phyloP scores from a whole-genome alignment of 2,797 vertebrate genomes.

The Chanos chanos region DNA sequence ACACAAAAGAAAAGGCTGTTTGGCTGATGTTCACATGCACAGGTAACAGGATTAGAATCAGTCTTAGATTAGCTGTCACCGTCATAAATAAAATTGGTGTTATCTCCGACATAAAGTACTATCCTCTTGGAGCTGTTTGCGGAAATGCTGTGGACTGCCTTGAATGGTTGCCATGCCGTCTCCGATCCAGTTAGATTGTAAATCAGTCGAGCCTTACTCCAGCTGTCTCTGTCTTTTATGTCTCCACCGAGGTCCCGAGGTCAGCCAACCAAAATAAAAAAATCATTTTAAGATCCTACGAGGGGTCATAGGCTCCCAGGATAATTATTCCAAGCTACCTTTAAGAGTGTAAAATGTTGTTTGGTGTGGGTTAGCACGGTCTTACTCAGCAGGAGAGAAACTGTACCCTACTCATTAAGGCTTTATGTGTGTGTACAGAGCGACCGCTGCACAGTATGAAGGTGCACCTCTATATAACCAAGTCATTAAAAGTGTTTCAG shows the following conservation, averaged over 20 bases:
- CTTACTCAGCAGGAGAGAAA: slow-evolving; percentile 25
- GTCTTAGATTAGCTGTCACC: too few relatives aligned
- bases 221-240: not conserved
- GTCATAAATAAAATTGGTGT: too few relatives aligned
- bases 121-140: too few relatives aligned
- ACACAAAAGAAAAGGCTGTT: too few relatives aligned
- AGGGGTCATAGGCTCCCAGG: not conserved
- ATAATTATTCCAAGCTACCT: not conserved
- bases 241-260: not conserved
- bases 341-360: not conserved
- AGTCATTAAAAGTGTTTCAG: slow-evolving; percentile 14
- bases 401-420: slow-evolving; percentile 28
- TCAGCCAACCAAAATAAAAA: too few relatives aligned
- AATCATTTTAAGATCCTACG: not conserved
- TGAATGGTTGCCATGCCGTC: too few relatives aligned
- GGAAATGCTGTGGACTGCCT: too few relatives aligned
- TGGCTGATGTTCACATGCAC: too few relatives aligned
- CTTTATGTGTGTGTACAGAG: not conserved
- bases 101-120: too few relatives aligned
- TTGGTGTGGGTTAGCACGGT: not conserved
- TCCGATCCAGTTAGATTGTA: too few relatives aligned
- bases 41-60: too few relatives aligned
- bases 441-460: slow-evolving; percentile 12
- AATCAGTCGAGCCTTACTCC: too few relatives aligned
- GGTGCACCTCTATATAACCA: slow-evolving; percentile 9